These are phyloP conservation scores for Macaria liturata DNA, from an alignment of 2,888 invertebrate species.

Conservation along the genomic window DNA sequence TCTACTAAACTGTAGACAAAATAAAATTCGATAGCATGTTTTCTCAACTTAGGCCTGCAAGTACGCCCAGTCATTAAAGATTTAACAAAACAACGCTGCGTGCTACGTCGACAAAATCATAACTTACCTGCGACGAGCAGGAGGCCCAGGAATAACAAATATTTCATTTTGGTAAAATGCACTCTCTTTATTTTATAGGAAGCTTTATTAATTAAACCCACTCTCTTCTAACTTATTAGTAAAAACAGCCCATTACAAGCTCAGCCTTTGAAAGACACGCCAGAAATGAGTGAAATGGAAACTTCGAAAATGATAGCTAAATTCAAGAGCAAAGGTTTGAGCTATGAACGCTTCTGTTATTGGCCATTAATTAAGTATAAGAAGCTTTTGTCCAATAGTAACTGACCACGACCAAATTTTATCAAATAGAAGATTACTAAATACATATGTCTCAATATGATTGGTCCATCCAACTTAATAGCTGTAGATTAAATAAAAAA, in stretches of 20 bases:
- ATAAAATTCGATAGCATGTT: no score
- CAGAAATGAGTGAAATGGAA: no score
- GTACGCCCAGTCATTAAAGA: no score
- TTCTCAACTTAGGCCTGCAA: no score
- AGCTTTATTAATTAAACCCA: no score
- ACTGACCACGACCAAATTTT: conserved; percentile 50
- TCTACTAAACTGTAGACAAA: no score
- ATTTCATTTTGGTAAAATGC: conserved; percentile 58
- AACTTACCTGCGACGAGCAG: conserved; percentile 70
- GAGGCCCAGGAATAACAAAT: conserved; percentile 61
- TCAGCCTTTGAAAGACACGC: no score
- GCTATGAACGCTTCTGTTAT: conserved; percentile 1
- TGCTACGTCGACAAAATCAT: conserved; percentile 40
- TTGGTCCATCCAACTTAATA: conserved; percentile 47
- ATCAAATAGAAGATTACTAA: conserved; percentile 57
- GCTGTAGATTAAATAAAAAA: no score
- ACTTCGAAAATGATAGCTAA: neutral
- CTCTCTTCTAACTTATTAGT: no score
- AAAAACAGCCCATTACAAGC: no score
- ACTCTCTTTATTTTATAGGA: no score
- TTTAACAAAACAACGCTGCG: conserved; percentile 6
- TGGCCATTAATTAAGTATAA: conserved; percentile 20
- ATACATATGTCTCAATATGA: conserved; percentile 66
- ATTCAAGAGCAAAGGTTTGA: neutral
- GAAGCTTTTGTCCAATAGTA: conserved; percentile 44